Base-by-base conservation (phyloP, 2,797 vertebrate genomes). In the Phataginus tetradactyla region DNA sequence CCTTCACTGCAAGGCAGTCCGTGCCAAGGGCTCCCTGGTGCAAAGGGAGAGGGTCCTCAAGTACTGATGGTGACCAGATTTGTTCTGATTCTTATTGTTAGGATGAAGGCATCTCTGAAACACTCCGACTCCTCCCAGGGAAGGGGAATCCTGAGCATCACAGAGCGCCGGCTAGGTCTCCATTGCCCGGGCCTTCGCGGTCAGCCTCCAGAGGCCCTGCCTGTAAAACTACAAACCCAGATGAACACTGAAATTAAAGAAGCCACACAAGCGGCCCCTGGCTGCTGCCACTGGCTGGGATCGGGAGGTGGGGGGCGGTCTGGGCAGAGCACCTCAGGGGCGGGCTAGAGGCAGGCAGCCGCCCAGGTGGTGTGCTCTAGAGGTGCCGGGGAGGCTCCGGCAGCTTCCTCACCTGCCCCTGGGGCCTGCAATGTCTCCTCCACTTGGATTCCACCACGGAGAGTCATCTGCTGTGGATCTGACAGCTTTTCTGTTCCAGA, bases 401-500 rank as follows among this genome's bases (percentile, higher is more conserved):
- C 14, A 4, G 32, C 42, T 27, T 32, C 21, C 23, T 13, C 51
- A 32, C 27, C 9, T 21, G 39, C 29, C 27, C n/a, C 10, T 1
- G 7, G 8, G 17, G 21, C 17, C 57, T 7, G 9, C 13, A 69
- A 20, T 14, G 37, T 34, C 69, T 29, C 72, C 21, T 49, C 32
- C 4, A 2, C 34, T 59, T 53, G 53, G 55, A 90, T 71, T 75
- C 81, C 69, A 55, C 20, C 20, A 3, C 34, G 18, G 51, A 18
- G 23, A 49, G 25, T 20, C 81, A 32, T 84, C 91, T 53, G 89
- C 75, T 59, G 20, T 17, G 15, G 66, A 17, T n/a, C 86, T 37
- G 8, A 8, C 45, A 34, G 42, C 75, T 64, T 75, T 94, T 75
- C 69, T 75, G 23, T 77, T 90, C 91, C 68, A 96, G 88, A 94